These are phyloP conservation scores for Taurulus bubalis DNA, from an alignment of 2,113 vertebrate genomes.

Conservation along the genomic window DNA sequence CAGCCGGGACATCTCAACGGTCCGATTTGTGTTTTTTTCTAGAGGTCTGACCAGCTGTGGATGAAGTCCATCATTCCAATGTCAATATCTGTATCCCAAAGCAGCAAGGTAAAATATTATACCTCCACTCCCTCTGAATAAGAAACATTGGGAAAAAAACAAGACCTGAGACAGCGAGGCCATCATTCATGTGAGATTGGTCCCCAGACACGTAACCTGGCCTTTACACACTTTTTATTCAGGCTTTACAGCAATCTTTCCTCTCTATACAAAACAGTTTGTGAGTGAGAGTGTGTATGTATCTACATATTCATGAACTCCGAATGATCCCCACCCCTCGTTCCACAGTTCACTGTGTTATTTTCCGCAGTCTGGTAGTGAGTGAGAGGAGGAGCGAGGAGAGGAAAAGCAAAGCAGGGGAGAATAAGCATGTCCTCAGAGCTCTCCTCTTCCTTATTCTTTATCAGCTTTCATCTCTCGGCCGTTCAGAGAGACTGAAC, in stretches of 20 bases:
- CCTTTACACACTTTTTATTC: conserved; percentile 10
- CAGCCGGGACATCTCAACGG: background rate
- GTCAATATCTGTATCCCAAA: conserved; percentile 59
- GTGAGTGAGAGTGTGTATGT: conserved; percentile 8
- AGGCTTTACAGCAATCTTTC: conserved; percentile 16
- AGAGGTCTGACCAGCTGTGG: conserved; percentile 17
- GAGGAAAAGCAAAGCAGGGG: conserved; percentile 30
- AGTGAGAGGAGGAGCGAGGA: conserved; percentile 50
- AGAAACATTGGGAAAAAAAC: conserved; percentile 40
- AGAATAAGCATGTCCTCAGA: conserved; percentile 49
- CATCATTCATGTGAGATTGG: conserved; percentile 37
- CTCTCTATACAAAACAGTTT: conserved; percentile 13
- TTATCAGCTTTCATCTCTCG: conserved; percentile 73
- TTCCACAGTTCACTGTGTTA: conserved; percentile 51
- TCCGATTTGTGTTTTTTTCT: conserved; percentile 21
- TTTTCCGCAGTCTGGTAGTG: conserved; percentile 45
- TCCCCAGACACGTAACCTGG: conserved; percentile 31
- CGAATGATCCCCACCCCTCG: conserved; percentile 47
- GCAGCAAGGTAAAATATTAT: conserved; percentile 53
- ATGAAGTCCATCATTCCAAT: conserved; percentile 42
- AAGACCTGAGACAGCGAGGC: conserved; percentile 34
- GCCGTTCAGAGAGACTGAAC: conserved; percentile 63
- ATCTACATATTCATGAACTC: conserved; percentile 65
- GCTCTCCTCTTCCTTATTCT: conserved; percentile 58
- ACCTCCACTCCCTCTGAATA: conserved; percentile 35